Evolutionary conservation across 2,797 vertebrate species (phyloP).

Genomic region (Borostomias antarcticus): DNA sequence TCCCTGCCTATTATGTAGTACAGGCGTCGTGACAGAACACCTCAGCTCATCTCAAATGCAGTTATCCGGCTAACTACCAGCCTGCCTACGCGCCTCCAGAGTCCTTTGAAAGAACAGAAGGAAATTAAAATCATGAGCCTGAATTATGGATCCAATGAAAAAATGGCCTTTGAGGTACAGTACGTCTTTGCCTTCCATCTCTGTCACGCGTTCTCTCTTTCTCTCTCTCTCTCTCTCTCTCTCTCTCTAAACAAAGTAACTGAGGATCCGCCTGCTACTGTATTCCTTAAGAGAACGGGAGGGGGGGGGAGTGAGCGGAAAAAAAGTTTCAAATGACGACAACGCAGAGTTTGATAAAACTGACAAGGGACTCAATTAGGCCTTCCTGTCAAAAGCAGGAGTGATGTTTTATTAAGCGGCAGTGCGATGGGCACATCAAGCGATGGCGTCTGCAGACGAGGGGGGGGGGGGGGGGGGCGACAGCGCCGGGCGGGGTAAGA

Average conservation of each 20-base stretch:
- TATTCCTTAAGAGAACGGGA: constrained; percentile 68
- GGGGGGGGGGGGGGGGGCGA: too few species aligned
- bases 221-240: constrained; percentile 41
- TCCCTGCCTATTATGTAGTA: constrained; percentile 72
- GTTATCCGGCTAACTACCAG: constrained; percentile 91
- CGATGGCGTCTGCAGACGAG: constrained; percentile 81
- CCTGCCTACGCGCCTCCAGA: constrained; percentile 83
- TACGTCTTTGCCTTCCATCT: constrained; percentile 79
- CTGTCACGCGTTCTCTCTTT: too few species aligned
- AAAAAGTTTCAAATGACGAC: constrained; percentile 74
- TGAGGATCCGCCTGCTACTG: constrained; percentile 79
- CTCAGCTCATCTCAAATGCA: constrained; percentile 88
- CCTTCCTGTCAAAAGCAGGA: constrained; percentile 79
- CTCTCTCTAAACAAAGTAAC: constrained; percentile 83
- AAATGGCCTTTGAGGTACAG: constrained; percentile 80
- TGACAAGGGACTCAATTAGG: constrained; percentile 89
- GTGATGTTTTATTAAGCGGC: constrained; percentile 87
- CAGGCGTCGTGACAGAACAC: constrained; percentile 65
- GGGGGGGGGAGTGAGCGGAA: constrained; percentile 27
- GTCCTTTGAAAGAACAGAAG: constrained; percentile 99
- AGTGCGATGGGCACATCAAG: constrained; percentile 80
- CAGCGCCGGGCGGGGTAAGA: constrained; percentile 76
- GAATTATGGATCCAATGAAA: constrained; percentile 98
- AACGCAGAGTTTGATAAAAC: constrained; percentile 85
- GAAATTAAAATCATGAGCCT: constrained; percentile 99